Base-by-base conservation (phyloP, 2,888 invertebrate species). In the Troides aeacus region DNA sequence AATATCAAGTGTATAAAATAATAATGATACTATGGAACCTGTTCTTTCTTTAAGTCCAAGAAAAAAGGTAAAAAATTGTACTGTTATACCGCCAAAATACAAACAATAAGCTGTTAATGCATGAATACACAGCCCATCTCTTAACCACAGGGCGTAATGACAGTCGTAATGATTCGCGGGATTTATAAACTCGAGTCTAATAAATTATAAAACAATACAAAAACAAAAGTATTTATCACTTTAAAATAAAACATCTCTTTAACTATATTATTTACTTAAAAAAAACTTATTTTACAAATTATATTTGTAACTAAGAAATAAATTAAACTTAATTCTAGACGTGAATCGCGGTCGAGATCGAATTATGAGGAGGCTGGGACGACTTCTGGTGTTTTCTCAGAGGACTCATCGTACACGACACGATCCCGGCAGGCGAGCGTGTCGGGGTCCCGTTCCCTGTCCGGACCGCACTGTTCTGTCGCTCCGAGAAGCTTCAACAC, bases 381-480 rank as follows among this genome's bases (percentile, higher is more conserved):
- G 17, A 86, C 87, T 83, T 88, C 85, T 15, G 89, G 87, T 2
- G 74, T 68, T 46, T 74, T 73, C 24, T 75, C 72, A 21, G 75
- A 70, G 18, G 72, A 59, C 30, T 67, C 70, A 50, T 72, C 72
- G 36, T 57, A 46, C 50, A 72, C 69, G 57, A 74, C 59, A 8
- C 75, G 75, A 23, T 77, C 77, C 24, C 86, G 83, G 74, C 91
- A 92, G 79, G 94, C 95, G 60, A 95, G 92, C 12, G 96, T 96
- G 71, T 93, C 93, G n/a, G 94, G 92, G 81, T 96, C 95, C 50
- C 96, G 93, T 75, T 92, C 93, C 77, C 95, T 92, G 63, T 94
- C 96, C 0, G 96, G 96, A 23, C 96, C 96, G 82, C 96, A 96
- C 80, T 96, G 95, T 79, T 96, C 96, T 65, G 93, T 92, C 24